Evolutionary conservation across 1,140 invertebrate genomes (phyloP).

Genomic region (Trypoxylus dichotomus): DNA sequence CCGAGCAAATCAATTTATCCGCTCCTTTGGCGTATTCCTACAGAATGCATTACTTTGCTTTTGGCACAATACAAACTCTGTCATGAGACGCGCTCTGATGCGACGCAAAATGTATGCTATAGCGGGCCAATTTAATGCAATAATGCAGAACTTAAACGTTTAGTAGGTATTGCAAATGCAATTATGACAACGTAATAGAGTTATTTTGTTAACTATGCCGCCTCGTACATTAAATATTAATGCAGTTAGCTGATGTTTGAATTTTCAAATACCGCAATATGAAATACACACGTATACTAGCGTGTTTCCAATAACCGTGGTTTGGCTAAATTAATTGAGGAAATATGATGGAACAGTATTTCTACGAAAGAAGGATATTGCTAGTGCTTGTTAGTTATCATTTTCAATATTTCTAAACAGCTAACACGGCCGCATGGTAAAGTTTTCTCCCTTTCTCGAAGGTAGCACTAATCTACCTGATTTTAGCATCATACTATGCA

Average conservation of each 20-base stretch:
- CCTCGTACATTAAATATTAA: slow-evolving; percentile 13
- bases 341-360: no score
- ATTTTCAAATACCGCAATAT: slow-evolving; percentile 17
- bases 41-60: slow-evolving; percentile 13
- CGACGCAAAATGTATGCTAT: not conserved
- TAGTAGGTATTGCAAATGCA: slow-evolving; percentile 14
- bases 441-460: no score
- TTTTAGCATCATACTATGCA: no score
- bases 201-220: slow-evolving; percentile 9
- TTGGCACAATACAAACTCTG: not conserved
- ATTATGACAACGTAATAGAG: not conserved
- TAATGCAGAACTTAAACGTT: slow-evolving; percentile 16
- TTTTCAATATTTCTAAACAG: no score
- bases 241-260: slow-evolving; percentile 18
- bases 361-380: no score
- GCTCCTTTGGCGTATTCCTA: not conserved
- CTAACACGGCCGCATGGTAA: no score
- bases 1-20: not conserved
- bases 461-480: no score
- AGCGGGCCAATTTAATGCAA: slow-evolving; percentile 9
- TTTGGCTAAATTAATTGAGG: not conserved
- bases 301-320: not conserved
- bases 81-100: not conserved
- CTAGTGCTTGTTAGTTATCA: no score
- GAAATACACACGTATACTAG: not conserved